Evolutionary conservation across 2,888 invertebrate genomes (phyloP).

Genomic region (Yponomeuta evonymella): DNA sequence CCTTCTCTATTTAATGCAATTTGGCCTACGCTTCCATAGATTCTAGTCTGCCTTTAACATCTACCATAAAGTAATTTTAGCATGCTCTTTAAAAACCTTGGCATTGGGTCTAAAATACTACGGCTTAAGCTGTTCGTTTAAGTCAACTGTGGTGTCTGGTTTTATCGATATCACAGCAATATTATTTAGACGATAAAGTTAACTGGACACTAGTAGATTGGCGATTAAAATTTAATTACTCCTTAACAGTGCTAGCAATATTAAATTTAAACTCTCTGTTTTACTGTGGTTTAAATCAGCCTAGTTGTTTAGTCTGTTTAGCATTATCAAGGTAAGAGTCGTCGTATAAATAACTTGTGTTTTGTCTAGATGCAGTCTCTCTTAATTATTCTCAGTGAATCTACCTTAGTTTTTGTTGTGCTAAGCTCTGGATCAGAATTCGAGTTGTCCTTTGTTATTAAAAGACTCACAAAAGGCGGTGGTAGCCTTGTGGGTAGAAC

Average conservation of each 20-base stretch:
- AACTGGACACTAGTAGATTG: not conserved
- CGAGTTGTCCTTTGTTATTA: not conserved
- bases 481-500: too few relatives aligned
- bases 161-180: constrained; percentile 11
- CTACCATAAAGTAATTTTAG: not conserved
- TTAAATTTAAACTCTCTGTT: not conserved
- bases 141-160: not conserved
- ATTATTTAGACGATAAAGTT: constrained; percentile 12
- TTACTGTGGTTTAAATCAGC: not conserved
- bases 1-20: not conserved
- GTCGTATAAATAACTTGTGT: not conserved
- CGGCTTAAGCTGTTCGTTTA: not conserved
- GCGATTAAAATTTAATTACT: constrained; percentile 13
- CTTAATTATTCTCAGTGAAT: not conserved
- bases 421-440: not conserved
- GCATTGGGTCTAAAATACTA: not conserved
- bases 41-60: not conserved
- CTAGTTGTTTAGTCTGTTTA: not conserved
- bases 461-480: not conserved
- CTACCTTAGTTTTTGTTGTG: not conserved
- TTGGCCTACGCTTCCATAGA: not conserved
- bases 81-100: not conserved
- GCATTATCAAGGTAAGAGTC: not conserved
- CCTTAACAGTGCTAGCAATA: constrained; percentile 1
- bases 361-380: not conserved